Evolutionary conservation across 2,888 invertebrate genomes (phyloP), one percentile per base, ranked within the genome.

Genomic region (Dicyrtoma fusca): DNA sequence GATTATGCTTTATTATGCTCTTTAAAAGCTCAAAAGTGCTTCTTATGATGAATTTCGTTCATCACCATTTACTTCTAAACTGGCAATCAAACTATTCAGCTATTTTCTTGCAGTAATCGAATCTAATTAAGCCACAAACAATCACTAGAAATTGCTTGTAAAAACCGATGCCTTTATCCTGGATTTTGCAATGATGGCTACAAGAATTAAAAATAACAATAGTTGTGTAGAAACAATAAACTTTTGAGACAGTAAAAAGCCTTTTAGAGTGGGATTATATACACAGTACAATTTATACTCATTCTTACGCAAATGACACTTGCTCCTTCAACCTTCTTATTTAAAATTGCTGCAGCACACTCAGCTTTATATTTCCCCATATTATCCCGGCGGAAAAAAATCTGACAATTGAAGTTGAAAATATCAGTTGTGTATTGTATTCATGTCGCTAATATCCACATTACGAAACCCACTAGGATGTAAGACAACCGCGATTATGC

Each of bases 371-470:
- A 91, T 59, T 88, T 86, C 0, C 98, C 98, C 82, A 99, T 94
- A 86, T 99, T 98, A 82, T 90, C 90, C 79, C 91, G 91, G 76
- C 98, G 88, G 84, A 99, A 99, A 57, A 99, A 85, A 85, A 99
- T 99, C 84, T 99, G 99, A 55, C 99, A 87, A 84, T 99, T 99
- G 74, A 99, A 88, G 86, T 99, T 99, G 3, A 98, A 98, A 73
- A 99, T 85, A 84, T 99, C 99, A 81, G 99, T 97, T 0, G 93
- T 97, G 84, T n/a, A n/a, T n/a, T n/a, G n/a, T n/a, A n/a, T 99
- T 99, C 99, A 99, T 99, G 83, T 99, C 99, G 75, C 99, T 96
- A 3, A 99, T 91, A 84, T 98, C 92, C 78, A 99, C 90, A 81
- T 95, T 89, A 76, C 89, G 88, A 82, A 99, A 98, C 0, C 99